These are phyloP conservation scores for Andrena camellia DNA, from an alignment of 2,888 invertebrate genomes.

Conservation along the genomic window DNA sequence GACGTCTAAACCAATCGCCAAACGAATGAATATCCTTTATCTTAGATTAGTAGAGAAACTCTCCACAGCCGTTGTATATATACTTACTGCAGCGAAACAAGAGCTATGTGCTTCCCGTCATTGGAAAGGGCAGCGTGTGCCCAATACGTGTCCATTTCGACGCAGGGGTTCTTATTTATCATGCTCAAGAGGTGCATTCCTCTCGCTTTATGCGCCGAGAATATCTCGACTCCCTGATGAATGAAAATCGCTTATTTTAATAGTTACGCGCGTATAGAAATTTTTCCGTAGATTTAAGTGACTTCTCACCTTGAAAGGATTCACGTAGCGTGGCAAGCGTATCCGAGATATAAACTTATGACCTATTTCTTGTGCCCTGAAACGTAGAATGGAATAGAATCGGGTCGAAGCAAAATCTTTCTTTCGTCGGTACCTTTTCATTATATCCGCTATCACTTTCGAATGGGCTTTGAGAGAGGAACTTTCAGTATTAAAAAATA, in stretches of 20 bases:
- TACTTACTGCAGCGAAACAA: slow-evolving; percentile 90
- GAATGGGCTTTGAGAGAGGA: slow-evolving; percentile 88
- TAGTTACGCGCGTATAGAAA: background rate
- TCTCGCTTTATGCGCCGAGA: slow-evolving; percentile 90
- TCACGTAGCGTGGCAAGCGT: slow-evolving; percentile 90
- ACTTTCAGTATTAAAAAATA: slow-evolving; percentile 88
- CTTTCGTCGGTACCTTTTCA: slow-evolving; percentile 85
- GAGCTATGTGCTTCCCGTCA: slow-evolving; percentile 88
- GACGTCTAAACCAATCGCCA: slow-evolving; percentile 86
- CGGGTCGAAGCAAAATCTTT: background rate
- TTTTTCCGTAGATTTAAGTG: slow-evolving; percentile 40
- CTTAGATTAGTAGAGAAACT: background rate
- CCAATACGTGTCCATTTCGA: slow-evolving; percentile 90
- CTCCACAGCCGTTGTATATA: slow-evolving; percentile 50
- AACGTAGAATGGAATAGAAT: slow-evolving; percentile 37
- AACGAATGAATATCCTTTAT: slow-evolving; percentile 2
- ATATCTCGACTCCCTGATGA: slow-evolving; percentile 90
- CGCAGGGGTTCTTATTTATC: slow-evolving; percentile 89
- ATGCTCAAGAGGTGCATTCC: slow-evolving; percentile 89
- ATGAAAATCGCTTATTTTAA: background rate
- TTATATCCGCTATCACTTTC: slow-evolving; percentile 89
- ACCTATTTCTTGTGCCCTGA: slow-evolving; percentile 84
- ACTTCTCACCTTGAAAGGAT: slow-evolving; percentile 87
- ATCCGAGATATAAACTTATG: slow-evolving; percentile 83
- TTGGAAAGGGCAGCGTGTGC: slow-evolving; percentile 89